A percentile compares a stretch with the other conserved stretches of the same genome.
phyloP scores from a whole-genome alignment of 1,140 invertebrate genomes.

The Drosophila tani region DNA sequence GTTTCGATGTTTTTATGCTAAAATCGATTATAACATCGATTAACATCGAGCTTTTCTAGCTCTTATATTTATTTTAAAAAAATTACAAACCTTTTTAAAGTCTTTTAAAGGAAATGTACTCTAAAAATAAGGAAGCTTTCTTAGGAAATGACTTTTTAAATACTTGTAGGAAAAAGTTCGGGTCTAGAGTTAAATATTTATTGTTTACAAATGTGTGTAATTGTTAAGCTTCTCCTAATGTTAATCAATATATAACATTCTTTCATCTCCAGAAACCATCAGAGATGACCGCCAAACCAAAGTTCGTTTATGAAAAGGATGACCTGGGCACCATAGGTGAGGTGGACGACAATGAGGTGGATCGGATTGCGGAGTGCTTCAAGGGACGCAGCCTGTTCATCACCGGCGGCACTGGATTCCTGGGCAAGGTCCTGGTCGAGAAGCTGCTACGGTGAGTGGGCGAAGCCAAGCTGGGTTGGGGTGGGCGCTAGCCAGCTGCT shows the following conservation, averaged over 20 bases:
- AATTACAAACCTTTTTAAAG: too few relatives aligned
- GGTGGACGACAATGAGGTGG: constrained; percentile 79
- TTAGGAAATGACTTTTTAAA: too few relatives aligned
- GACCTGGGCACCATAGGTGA: constrained; percentile 63
- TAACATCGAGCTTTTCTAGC: accelerated
- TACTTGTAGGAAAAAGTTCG: too few relatives aligned
- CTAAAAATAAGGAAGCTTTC: too few relatives aligned
- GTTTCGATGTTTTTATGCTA: not conserved
- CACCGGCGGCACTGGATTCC: constrained; percentile 92
- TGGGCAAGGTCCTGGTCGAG: constrained; percentile 95
- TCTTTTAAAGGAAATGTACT: too few relatives aligned
- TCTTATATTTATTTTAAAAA: too few relatives aligned
- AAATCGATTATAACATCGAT: not conserved
- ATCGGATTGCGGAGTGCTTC: constrained; percentile 86
- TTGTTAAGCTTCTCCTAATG: too few relatives aligned
- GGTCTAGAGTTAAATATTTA: too few relatives aligned
- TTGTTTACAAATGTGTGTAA: too few relatives aligned
- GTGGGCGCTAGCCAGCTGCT: constrained; percentile 27
- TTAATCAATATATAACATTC: not conserved
- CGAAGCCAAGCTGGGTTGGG: constrained; percentile 6
- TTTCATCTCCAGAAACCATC: constrained; percentile 21
- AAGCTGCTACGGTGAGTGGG: constrained; percentile 89
- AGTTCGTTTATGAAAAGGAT: constrained; percentile 76
- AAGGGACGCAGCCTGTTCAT: constrained; percentile 86
- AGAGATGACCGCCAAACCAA: constrained; percentile 72